Evolutionary conservation across 2,113 vertebrate genomes (phyloP).

Genomic region (Nesogale talazaci): DNA sequence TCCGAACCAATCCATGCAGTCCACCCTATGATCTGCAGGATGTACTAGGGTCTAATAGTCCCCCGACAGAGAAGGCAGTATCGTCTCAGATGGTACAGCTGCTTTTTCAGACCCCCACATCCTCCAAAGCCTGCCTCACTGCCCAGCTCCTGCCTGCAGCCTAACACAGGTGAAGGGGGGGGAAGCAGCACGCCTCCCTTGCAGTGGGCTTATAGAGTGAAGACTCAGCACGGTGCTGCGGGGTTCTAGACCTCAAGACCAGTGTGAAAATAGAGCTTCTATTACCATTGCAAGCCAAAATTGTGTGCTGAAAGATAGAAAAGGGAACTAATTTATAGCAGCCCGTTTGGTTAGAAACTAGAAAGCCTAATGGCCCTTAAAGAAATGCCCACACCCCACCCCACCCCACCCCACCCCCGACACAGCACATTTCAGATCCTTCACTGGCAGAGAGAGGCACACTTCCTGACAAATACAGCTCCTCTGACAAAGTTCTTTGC

Average conservation of each 20-base stretch:
- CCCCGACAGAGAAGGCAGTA: conserved; percentile 42
- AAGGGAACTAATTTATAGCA: background rate
- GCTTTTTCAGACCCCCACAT: conserved; percentile 34
- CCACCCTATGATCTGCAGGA: conserved; percentile 10
- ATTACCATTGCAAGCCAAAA: conserved; percentile 18
- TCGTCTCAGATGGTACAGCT: conserved; percentile 37
- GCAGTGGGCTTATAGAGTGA: background rate
- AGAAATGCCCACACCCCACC: conserved; percentile 34
- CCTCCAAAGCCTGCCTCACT: background rate
- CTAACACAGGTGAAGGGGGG: background rate
- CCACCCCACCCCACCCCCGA: background rate
- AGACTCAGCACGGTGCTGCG: background rate
- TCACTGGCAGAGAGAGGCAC: background rate
- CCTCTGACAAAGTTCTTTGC: conserved; percentile 15
- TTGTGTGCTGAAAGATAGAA: background rate
- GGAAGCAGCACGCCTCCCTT: background rate
- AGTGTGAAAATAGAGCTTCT: conserved; percentile 37
- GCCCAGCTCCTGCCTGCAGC: background rate
- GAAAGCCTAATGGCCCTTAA: conserved; percentile 15
- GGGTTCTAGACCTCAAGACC: conserved; percentile 40
- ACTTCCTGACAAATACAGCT: conserved; percentile 46
- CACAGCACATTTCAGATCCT: background rate
- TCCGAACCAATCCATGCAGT: conserved; percentile 35
- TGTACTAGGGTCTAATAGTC: conserved; percentile 41
- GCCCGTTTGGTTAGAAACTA: conserved; percentile 41